Base-by-base conservation (phyloP, 2,797 vertebrate species). In the Otus scops region DNA sequence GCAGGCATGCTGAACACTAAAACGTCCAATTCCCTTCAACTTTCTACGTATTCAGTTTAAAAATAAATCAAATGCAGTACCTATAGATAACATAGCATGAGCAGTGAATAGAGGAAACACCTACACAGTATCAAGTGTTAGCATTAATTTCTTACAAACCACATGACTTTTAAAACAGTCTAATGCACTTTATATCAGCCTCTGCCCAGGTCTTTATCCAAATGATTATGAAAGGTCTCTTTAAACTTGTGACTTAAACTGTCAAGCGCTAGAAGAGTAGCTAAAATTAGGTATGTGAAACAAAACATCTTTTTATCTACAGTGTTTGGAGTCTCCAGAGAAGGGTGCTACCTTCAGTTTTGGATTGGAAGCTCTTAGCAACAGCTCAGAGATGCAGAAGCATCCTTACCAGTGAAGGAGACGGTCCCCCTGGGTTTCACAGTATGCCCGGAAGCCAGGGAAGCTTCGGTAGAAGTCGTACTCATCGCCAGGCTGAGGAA, bases 401-500 rank as follows among this genome's bases (percentile, higher is more conserved):
- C 22, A 45, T 28, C 95, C 98, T 98, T 94, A 99, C 99, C 99
- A 99, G 47, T 97, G 98, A 50, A 99, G 95, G 47, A 99, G 97
- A 36, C 88, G 97, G 64, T 99, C 98, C 13, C 99, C 99, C 94
- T 99, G 99, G 1, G 97, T 98, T 60, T 98, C 97, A 95, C 99
- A 99, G 97, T 98, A 99, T 0, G 98, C 98, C 30, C 98, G 98
- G 97, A 99, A 99, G 8, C 98, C 98, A 0, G 99, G 98, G 94
- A 99, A 99, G 96, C 99, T 99, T 65, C 98, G 98, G 95, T 99
- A 99, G 97, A 99, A 99, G 94, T 99, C 99, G 26, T 98, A 99
- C 43, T 99, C 99, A 7, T 99, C 99, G 1, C 99, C 99, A 10
- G 98, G 86, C 95, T 99, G 99, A 27, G 99, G 99, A 5, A 99